These are phyloP conservation scores for Furnarius figulus DNA, from an alignment of 2,113 vertebrate species.

Conservation along the genomic window DNA sequence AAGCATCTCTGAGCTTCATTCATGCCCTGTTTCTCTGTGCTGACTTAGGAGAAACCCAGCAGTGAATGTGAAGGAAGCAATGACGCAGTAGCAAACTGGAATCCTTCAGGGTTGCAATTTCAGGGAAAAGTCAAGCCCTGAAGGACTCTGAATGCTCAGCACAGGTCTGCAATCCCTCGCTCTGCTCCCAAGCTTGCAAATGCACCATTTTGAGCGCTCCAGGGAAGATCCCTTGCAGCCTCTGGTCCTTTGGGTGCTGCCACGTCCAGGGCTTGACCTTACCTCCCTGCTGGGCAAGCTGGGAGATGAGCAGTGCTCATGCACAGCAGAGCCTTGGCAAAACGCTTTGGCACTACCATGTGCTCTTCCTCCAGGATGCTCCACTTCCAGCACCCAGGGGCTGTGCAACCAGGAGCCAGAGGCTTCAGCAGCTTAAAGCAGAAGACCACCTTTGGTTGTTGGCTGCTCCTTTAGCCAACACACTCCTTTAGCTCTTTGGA, in stretches of 20 bases:
- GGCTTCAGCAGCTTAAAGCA: background rate
- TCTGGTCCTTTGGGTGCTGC: background rate
- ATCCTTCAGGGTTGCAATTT: background rate
- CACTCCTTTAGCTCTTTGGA: background rate
- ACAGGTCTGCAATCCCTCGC: rapidly evolving
- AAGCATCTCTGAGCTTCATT: background rate
- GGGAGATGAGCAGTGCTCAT: background rate
- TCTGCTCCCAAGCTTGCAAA: background rate
- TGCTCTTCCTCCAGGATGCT: background rate
- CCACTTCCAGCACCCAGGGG: background rate
- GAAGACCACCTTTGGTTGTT: background rate
- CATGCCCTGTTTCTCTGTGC: rapidly evolving
- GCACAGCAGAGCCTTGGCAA: background rate
- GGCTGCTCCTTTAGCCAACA: background rate
- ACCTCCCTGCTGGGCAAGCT: background rate
- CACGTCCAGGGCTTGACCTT: background rate
- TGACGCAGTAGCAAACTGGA: rapidly evolving
- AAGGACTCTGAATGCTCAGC: rapidly evolving
- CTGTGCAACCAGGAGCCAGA: background rate
- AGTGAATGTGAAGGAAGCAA: background rate
- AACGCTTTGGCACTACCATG: background rate
- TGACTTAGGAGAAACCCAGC: background rate
- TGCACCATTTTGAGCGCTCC: rapidly evolving
- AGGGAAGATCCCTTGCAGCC: background rate
- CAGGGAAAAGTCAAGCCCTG: background rate